Percentiles rank a stretch among this genome's conserved stretches.
These are phyloP conservation scores for Danio albolineatus DNA, from an alignment of 2,797 vertebrate species.

Conservation along the genomic window DNA sequence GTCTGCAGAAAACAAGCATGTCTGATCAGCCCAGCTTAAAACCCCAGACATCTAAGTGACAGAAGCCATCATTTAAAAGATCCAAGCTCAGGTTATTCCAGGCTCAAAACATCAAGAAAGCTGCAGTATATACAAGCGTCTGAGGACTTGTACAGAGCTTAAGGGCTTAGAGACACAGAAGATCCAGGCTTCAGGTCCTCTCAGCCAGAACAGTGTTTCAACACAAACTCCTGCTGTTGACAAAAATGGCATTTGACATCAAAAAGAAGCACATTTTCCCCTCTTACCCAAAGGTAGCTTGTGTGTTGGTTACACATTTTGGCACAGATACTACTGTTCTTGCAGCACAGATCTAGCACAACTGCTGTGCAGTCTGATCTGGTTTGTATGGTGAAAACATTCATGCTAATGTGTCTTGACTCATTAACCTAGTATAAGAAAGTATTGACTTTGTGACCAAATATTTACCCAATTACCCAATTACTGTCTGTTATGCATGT, in stretches of 20 bases:
- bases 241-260: slow-evolving; percentile 50
- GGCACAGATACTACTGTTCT: neutral
- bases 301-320: neutral
- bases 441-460: neutral
- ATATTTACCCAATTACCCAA: neutral
- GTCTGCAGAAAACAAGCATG: neutral
- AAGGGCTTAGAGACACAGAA: slow-evolving; percentile 26
- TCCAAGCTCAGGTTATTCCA: slow-evolving; percentile 7
- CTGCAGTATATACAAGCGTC: slow-evolving; percentile 25
- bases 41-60: slow-evolving; percentile 5
- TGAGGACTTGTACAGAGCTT: slow-evolving; percentile 31
- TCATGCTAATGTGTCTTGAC: neutral
- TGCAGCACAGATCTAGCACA: neutral
- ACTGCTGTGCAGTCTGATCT: neutral
- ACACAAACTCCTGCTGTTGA: slow-evolving; percentile 48
- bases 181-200: slow-evolving; percentile 21
- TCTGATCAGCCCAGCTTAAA: neutral
- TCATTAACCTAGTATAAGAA: neutral
- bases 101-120: slow-evolving; percentile 24
- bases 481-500: too few species aligned
- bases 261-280: slow-evolving; percentile 34
- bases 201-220: slow-evolving; percentile 32
- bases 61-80: slow-evolving; percentile 20
- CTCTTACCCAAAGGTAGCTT: slow-evolving; percentile 24
- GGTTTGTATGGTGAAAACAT: neutral